A percentile compares a stretch with the other conserved stretches of the same genome.
Evolutionary conservation across 2,113 vertebrate species (phyloP).

Genomic region (Pituophis catenifer): DNA sequence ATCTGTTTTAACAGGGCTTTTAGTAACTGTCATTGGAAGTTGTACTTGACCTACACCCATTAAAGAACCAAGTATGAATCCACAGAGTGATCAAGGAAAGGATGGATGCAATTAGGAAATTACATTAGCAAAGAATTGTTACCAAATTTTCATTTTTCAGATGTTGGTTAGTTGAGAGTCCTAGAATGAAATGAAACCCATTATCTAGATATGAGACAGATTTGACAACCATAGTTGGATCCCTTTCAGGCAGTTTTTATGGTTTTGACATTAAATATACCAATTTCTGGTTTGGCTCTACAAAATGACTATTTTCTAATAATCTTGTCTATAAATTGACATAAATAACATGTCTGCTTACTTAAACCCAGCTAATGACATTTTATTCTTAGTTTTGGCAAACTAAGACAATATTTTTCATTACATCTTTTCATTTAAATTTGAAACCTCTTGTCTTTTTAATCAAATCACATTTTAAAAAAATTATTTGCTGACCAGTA

Average conservation of each 20-base stretch:
- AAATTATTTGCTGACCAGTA: not conserved
- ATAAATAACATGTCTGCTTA: not conserved
- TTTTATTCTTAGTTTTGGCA: not conserved
- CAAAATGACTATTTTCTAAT: not conserved
- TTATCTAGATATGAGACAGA: not conserved
- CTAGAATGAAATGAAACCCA: not conserved
- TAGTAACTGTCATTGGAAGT: not conserved
- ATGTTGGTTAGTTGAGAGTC: not conserved
- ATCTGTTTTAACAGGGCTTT: not conserved
- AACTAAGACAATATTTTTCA: not conserved
- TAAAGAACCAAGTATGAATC: not conserved
- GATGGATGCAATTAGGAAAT: not conserved
- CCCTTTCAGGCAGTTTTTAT: not conserved
- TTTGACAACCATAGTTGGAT: not conserved
- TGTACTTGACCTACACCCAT: not conserved
- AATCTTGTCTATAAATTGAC: not conserved
- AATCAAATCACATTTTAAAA: conserved; percentile 3
- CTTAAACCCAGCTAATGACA: not conserved
- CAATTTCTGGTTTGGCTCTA: not conserved
- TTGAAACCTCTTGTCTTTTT: not conserved
- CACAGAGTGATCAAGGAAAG: not conserved
- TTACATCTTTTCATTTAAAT: not conserved
- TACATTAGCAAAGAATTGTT: not conserved
- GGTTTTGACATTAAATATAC: not conserved
- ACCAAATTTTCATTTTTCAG: not conserved